phyloP scores from a whole-genome alignment of 2,113 vertebrate species.

The Gopherus evgoodei region DNA sequence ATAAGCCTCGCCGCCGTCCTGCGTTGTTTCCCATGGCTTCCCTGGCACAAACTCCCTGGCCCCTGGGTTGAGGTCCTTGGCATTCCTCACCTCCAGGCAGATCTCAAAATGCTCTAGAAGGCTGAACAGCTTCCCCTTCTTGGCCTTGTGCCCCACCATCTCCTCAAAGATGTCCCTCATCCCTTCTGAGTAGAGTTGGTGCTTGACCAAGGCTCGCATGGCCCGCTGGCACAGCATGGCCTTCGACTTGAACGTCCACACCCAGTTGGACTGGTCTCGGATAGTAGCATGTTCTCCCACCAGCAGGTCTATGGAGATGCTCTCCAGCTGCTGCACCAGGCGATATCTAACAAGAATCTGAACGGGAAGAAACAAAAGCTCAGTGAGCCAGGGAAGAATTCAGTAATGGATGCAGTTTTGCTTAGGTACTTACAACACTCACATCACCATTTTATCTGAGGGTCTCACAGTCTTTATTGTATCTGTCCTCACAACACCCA shows the following conservation, averaged over 20 bases:
- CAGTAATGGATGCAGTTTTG: neutral
- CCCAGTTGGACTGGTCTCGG: slow-evolving; percentile 70
- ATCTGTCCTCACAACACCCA: neutral
- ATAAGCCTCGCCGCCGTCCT: slow-evolving; percentile 6
- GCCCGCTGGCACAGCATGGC: slow-evolving; percentile 77
- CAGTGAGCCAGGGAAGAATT: neutral
- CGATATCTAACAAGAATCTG: slow-evolving; percentile 76
- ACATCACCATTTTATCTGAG: neutral
- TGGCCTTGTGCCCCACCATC: slow-evolving; percentile 63
- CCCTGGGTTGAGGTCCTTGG: slow-evolving; percentile 53
- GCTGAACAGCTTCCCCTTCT: slow-evolving; percentile 73
- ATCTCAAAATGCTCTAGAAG: slow-evolving; percentile 80
- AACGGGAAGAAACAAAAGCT: neutral
- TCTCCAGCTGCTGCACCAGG: slow-evolving; percentile 63
- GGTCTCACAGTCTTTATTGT: neutral
- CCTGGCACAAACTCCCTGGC: slow-evolving; percentile 75
- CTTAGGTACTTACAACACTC: neutral
- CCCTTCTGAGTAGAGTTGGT: slow-evolving; percentile 53
- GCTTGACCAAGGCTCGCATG: slow-evolving; percentile 71
- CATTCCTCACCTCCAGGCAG: slow-evolving; percentile 69
- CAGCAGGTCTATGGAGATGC: slow-evolving; percentile 55
- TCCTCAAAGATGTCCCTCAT: slow-evolving; percentile 71
- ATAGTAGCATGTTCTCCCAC: slow-evolving; percentile 36
- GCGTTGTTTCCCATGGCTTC: slow-evolving; percentile 25
- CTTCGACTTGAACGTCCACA: slow-evolving; percentile 64